Evolutionary conservation across 2,888 invertebrate species (phyloP), one percentile per base, ranked within the genome.

Genomic region (Metellina segmentata): DNA sequence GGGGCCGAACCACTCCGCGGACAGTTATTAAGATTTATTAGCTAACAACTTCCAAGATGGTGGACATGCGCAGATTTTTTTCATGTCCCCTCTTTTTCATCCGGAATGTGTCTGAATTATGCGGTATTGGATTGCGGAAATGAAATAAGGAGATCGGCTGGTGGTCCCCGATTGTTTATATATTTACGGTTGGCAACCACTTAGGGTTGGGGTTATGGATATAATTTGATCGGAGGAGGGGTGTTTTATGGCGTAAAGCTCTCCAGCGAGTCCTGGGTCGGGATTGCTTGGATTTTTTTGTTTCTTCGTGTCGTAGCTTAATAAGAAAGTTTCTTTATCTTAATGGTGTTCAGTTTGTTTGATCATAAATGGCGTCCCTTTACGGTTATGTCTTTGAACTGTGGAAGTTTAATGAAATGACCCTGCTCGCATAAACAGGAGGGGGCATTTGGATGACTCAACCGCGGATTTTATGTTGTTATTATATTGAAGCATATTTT

Each of bases 21-120:
- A 90, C 89, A 85, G 83, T 90, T 90, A 90, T 90, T 78, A 90
- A 90, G 89, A 90, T 90, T 90, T 90, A 90, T 90, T 90, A 90
- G 85, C 83, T 90, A 90, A 78, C 89, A 85, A 90, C 83, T 77
- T 88, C 53, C 53, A 74, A 79, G 82, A 77, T 82, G 89, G 77
- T 82, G 75, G 49, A 20, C 16, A 51, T 75, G 61, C 49, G 51
- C 81, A 19, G 52, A 20, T 51, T 74, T 87, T n/a, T 81, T 82
- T 75, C 52, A 61, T 78, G 72, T 19, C 13, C n/a, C 34, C 20
- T 20, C 79, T 70, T 70, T 70, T 53, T 69, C 49, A 20, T 61
- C 49, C 71, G 7, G 49, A 61, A 74, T 74, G 81, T 77, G 69
- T 82, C 52, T 89, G 89, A 89, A 71, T 82, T 82, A 89, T 89